Base-by-base conservation (phyloP, 1,140 invertebrate genomes). In the Trigoniulus corallinus region DNA sequence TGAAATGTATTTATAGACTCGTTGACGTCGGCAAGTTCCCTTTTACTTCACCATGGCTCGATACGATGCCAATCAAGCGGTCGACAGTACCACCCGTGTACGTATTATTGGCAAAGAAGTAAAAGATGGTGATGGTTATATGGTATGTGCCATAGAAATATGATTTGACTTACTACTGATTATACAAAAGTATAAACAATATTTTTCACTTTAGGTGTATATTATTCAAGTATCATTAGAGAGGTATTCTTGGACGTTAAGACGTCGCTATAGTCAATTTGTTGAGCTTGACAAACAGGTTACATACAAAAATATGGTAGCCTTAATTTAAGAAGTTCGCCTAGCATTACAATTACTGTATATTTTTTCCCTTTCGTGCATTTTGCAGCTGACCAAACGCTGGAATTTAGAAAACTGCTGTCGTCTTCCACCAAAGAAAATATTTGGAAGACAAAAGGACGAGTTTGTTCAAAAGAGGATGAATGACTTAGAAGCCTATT, bases 251-350 rank as follows among this genome's bases (percentile, higher is more conserved):
- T 95, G 89, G 89, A 76, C 69, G 40, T 78, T 93, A 1, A 77
- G 75, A 56, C 81, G 87, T 61, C 74, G 88, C 46, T 95, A 92
- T 65, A 88, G 77, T 61, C 86, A 92, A 57, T 95, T 95, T 67
- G 77, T 78, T 48, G 82, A 86, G 40, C 71, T 95, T 3, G 84
- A 95, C 62, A 82, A 88, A 15, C 80, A 79, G 60, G 72, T 94
- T 10, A 0, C 22, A 26, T 15, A 48, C 41, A 20, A 46, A 26
- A 15, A 12, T 21, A 51, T 39, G 12, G 37, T 39, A 39, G 37
- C 12, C 18, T 18, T 13, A 12, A 39, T 39, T 12, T 18, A 39
- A 7, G 24, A 44, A 18, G 21, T 21, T 12, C 7, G 51, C 7
- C 26, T 12, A 47, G 27, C 22, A 25, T 13, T 12, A 12, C 26